phyloP scores from a whole-genome alignment of 1,140 invertebrate genomes.

The Ridgeia piscesae region DNA sequence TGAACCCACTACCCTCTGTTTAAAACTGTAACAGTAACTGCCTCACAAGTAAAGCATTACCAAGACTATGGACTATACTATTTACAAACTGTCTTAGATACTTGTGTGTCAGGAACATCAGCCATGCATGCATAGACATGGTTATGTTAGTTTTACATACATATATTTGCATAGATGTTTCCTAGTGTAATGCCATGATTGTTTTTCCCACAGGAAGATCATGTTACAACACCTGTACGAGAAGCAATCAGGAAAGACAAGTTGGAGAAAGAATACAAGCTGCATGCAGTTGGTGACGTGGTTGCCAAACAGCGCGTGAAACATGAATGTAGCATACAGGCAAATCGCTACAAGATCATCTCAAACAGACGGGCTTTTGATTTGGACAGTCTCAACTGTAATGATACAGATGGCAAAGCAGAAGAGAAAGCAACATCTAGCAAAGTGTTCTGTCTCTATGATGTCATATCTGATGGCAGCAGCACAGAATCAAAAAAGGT shows the following conservation, averaged over 20 bases:
- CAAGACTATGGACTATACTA: no score
- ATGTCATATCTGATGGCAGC: constrained; percentile 32
- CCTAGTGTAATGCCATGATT: background rate
- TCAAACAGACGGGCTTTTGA: background rate
- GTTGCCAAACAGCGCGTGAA: background rate
- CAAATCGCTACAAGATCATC: constrained; percentile 5
- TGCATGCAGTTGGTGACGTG: constrained; percentile 32
- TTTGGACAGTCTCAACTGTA: constrained; percentile 10
- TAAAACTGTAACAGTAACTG: no score
- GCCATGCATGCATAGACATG: no score
- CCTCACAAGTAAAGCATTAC: no score
- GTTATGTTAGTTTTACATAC: background rate
- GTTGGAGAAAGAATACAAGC: constrained; percentile 45
- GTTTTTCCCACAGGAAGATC: constrained; percentile 37
- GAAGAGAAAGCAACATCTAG: constrained; percentile 14
- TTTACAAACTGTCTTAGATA: no score
- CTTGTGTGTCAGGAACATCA: no score
- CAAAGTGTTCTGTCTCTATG: constrained; percentile 38
- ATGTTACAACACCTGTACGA: constrained; percentile 43
- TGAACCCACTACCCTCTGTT: no score
- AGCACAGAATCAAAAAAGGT: background rate
- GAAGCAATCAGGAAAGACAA: constrained; percentile 48
- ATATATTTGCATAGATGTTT: background rate
- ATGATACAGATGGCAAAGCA: background rate
- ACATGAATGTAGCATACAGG: background rate